Conservation (phyloP, 2,113 vertebrate species). For the Pterophyllum scalare region DNA sequence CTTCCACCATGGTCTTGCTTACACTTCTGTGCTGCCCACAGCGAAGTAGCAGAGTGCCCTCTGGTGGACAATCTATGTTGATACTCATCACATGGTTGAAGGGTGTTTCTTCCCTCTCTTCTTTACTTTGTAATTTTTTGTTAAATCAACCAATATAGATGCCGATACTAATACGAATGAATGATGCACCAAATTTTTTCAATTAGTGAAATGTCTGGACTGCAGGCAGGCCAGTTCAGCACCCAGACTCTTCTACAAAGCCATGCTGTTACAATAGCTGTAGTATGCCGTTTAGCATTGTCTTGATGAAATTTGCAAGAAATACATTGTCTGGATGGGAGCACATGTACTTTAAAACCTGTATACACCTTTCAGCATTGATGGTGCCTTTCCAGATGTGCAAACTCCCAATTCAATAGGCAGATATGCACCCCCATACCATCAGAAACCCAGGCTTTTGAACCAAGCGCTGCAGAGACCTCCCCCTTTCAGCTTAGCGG, state of each 20-base stretch:
- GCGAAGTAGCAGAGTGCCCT: not conserved
- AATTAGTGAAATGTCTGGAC: too few species aligned
- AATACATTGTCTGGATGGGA: not conserved
- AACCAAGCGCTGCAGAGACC: not conserved
- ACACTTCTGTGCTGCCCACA: too few species aligned
- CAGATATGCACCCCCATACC: not conserved
- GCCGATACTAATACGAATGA: not conserved
- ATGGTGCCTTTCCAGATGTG: rapidly evolving
- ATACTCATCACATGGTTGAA: not conserved
- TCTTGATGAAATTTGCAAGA: not conserved
- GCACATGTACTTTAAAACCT: not conserved
- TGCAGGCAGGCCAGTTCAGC: too few species aligned
- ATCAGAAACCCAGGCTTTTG: not conserved
- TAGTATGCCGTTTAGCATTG: not conserved
- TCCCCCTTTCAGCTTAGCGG: not conserved
- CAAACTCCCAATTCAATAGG: not conserved
- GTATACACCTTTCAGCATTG: not conserved
- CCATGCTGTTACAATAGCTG: rapidly evolving
- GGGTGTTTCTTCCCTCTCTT: not conserved
- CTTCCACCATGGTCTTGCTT: too few species aligned
- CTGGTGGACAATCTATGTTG: not conserved
- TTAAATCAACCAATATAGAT: not conserved
- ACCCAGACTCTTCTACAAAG: not conserved
- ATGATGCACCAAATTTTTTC: not conserved
- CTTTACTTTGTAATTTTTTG: not conserved